A percentile compares a stretch with the other conserved stretches of the same genome.
Conservation (phyloP, 2,888 invertebrate genomes). For the Rotaria socialis region DNA sequence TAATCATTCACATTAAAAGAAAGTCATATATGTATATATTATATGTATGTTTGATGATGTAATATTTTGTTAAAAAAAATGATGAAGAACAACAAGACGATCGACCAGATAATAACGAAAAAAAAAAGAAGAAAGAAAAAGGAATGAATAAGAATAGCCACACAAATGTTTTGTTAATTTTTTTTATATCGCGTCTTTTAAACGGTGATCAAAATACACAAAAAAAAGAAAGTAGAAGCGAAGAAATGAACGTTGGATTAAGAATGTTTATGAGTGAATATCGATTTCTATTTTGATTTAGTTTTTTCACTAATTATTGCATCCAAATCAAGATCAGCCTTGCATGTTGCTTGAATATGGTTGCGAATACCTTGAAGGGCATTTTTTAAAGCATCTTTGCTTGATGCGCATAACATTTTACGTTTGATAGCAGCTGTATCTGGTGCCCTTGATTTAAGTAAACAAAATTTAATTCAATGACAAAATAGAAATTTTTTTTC, state of each 20-base stretch:
- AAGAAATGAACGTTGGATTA: background rate
- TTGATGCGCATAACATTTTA: constrained; percentile 47
- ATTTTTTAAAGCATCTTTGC: constrained; percentile 46
- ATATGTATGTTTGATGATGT: background rate
- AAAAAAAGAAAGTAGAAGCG: background rate
- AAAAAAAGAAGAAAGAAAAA: background rate
- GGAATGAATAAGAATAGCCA: background rate
- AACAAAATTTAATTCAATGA: background rate
- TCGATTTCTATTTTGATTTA: constrained; percentile 22
- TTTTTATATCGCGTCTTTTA: background rate
- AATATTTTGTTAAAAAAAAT: background rate
- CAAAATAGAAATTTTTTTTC: background rate
- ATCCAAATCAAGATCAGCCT: constrained; percentile 45
- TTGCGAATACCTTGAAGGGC: constrained; percentile 44
- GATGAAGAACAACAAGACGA: background rate
- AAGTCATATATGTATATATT: background rate
- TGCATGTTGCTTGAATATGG: constrained; percentile 46
- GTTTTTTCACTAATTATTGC: constrained; percentile 32
- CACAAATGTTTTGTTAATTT: background rate
- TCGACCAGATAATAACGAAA: constrained; percentile 14
- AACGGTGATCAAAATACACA: constrained; percentile 26
- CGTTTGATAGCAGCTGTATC: constrained; percentile 46
- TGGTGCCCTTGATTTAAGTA: constrained; percentile 36
- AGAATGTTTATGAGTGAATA: background rate
- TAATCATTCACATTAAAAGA: constrained; percentile 18